phyloP scores from a whole-genome alignment of 2,113 vertebrate genomes.

The Pristiophorus japonicus region DNA sequence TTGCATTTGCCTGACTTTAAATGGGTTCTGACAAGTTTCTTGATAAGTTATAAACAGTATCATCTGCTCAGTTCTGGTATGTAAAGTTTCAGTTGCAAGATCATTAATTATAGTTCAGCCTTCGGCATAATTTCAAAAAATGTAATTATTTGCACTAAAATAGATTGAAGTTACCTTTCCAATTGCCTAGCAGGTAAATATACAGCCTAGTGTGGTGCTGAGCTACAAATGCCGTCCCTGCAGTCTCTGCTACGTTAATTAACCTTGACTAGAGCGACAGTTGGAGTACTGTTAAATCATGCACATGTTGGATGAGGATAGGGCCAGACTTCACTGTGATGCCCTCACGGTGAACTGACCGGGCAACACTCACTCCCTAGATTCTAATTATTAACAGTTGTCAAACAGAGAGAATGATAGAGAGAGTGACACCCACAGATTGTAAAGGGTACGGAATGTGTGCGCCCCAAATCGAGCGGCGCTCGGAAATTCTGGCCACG shows the following conservation, averaged over 20 bases:
- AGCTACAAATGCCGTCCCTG: background rate
- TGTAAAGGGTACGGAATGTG: too few relatives aligned
- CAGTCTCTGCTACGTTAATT: background rate
- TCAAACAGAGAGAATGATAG: too few relatives aligned
- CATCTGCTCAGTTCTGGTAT: background rate
- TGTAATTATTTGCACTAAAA: background rate
- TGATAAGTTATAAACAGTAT: background rate
- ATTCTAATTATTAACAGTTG: too few relatives aligned
- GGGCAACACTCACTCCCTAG: too few relatives aligned
- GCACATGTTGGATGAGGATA: background rate
- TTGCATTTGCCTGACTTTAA: background rate
- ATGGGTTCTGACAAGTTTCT: background rate
- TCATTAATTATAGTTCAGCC: background rate
- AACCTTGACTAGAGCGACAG: background rate
- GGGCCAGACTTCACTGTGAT: background rate
- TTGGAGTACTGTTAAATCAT: background rate
- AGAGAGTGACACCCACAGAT: too few relatives aligned
- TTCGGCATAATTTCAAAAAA: background rate
- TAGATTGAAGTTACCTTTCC: background rate
- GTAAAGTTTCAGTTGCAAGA: background rate
- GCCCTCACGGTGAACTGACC: background rate
- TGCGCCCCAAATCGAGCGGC: too few relatives aligned
- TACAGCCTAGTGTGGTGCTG: background rate
- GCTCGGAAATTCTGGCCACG: too few relatives aligned
- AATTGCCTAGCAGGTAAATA: background rate